Percentiles rank a stretch among this genome's conserved stretches.
phyloP scores from a whole-genome alignment of 2,113 vertebrate species.

The Reinhardtius hippoglossoides region DNA sequence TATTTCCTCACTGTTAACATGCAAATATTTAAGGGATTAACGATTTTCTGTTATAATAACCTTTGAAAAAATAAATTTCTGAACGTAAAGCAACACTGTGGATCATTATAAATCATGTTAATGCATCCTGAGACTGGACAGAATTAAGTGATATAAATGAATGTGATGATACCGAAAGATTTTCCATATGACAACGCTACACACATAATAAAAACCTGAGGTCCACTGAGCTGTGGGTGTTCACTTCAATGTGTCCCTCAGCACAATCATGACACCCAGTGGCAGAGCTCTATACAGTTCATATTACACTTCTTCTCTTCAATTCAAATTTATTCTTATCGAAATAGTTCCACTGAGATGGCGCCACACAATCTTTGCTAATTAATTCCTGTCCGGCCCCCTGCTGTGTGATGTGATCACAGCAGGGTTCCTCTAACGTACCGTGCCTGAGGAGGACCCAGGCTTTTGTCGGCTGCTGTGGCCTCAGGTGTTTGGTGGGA shows the following conservation, averaged over 20 bases:
- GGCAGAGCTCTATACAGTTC: conserved; percentile 44
- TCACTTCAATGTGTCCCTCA: conserved; percentile 9
- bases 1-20: conserved; percentile 15
- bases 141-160: background rate
- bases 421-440: conserved; percentile 8
- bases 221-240: background rate
- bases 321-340: conserved; percentile 20
- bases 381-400: conserved; percentile 23
- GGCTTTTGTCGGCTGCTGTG: conserved; percentile 37
- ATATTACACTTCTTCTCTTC: conserved; percentile 1
- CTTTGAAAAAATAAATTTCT: background rate
- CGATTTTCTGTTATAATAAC: background rate
- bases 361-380: conserved; percentile 30
- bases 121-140: background rate
- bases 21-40: background rate
- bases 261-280: conserved; percentile 73
- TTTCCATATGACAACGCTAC: background rate
- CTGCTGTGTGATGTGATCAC: conserved; percentile 28
- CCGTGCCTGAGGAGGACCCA: conserved; percentile 20
- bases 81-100: background rate
- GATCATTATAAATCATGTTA: background rate
- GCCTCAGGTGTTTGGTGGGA: conserved; percentile 72
- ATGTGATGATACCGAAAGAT: background rate
- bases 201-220: background rate
- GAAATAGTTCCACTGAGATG: conserved; percentile 8